A percentile compares a stretch with the other conserved stretches of the same genome.
Evolutionary conservation across 2,797 vertebrate genomes (phyloP).

Genomic region (Petrocephalus schoutedeni): DNA sequence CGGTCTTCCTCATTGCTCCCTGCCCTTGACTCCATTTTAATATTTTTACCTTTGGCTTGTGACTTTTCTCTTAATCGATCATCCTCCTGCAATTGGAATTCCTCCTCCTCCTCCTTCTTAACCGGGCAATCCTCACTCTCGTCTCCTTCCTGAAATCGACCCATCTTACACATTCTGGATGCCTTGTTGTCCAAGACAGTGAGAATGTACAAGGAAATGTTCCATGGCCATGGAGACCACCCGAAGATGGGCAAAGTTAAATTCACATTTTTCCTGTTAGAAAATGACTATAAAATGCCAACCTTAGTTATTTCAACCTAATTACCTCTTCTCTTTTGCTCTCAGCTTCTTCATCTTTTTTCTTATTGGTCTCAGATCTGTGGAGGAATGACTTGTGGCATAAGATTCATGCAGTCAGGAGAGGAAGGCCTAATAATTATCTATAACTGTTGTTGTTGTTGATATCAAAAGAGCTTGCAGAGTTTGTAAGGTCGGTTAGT

Average conservation of each 20-base stretch:
- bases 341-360: neutral
- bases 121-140: neutral
- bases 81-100: neutral
- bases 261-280: neutral
- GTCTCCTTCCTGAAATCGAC: neutral
- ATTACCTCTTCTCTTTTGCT: conserved; percentile 10
- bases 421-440: neutral
- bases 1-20: neutral
- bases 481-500: neutral
- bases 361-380: conserved; percentile 5
- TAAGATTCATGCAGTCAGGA: neutral
- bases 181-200: neutral
- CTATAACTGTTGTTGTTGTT: conserved; percentile 18
- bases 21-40: neutral
- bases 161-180: neutral
- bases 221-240: too few species aligned
- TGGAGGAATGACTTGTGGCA: neutral
- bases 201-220: neutral
- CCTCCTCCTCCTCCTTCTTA: conserved; percentile 4
- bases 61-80: neutral
- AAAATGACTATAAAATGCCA: neutral
- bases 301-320: neutral
- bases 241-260: neutral
- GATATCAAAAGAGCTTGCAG: neutral
- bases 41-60: neutral